Evolutionary conservation across 1,140 invertebrate genomes (phyloP).

Genomic region (Drosophila biarmipes): DNA sequence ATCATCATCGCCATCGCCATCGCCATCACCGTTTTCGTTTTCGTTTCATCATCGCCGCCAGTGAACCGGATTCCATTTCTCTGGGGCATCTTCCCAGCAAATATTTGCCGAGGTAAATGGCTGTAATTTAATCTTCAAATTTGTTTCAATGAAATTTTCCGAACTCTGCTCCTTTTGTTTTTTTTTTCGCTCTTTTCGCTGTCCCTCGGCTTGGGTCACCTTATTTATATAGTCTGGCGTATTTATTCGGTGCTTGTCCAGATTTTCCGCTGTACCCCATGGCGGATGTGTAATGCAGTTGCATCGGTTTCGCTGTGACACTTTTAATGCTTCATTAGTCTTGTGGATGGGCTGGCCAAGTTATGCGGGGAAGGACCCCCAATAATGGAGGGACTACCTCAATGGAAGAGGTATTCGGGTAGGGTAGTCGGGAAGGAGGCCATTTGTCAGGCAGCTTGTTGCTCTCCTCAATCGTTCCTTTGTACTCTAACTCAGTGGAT

Average conservation of each 20-base stretch:
- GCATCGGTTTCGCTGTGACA: not conserved
- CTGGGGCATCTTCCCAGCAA: conserved; percentile 43
- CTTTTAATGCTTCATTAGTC: conserved; percentile 1
- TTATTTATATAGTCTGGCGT: conserved; percentile 29
- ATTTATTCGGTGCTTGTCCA: conserved; percentile 25
- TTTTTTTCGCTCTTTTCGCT: not conserved
- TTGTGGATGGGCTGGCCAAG: not conserved
- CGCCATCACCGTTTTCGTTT: conserved; percentile 2
- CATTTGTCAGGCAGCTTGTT: conserved; percentile 14
- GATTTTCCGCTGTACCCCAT: conserved; percentile 4
- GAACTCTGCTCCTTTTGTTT: conserved; percentile 31
- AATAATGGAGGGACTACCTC: not conserved
- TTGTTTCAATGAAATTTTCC: conserved; percentile 48
- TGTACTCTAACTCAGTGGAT: not conserved
- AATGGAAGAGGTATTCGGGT: not conserved
- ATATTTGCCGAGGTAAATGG: conserved; percentile 53
- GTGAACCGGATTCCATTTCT: conserved; percentile 7
- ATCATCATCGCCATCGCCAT: conserved; percentile 34
- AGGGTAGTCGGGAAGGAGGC: not conserved
- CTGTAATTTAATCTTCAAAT: conserved; percentile 54
- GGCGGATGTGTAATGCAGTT: conserved; percentile 41
- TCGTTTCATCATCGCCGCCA: conserved; percentile 25
- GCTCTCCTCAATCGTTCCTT: not conserved
- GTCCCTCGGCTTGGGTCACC: conserved; percentile 1
- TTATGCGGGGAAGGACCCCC: not conserved